A percentile compares a stretch with the other conserved stretches of the same genome.
These are phyloP conservation scores for Syrmaticus mikado DNA, from an alignment of 2,113 vertebrate species.

Conservation along the genomic window DNA sequence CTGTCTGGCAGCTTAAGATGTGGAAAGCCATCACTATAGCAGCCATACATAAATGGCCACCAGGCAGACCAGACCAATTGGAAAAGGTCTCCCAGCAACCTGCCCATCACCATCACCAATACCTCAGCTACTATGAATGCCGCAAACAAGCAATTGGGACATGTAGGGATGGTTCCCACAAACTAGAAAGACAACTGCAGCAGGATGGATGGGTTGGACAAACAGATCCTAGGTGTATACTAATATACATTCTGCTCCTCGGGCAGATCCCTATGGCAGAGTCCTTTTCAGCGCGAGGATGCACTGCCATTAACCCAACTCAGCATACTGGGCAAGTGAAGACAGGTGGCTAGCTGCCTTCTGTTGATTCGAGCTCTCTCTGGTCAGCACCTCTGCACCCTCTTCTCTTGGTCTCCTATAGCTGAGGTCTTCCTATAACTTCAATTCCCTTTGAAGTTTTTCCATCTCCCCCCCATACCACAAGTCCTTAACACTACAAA, in stretches of 20 bases:
- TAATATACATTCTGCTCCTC: not conserved
- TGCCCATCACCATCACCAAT: not conserved
- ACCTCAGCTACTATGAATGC: not conserved
- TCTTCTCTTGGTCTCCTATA: not conserved
- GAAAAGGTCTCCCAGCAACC: not conserved
- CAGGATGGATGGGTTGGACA: not conserved
- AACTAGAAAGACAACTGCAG: not conserved
- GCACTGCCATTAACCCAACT: not conserved
- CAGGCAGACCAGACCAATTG: not conserved
- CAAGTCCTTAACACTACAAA: not conserved
- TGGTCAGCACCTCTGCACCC: not conserved
- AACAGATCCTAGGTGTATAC: not conserved
- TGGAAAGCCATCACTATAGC: not conserved
- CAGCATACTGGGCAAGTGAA: not conserved
- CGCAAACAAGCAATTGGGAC: constrained; percentile 19
- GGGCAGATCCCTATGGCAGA: not conserved
- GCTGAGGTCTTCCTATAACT: not conserved
- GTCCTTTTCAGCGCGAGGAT: not conserved
- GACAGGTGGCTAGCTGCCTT: not conserved
- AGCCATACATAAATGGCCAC: not conserved
- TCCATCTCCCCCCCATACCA: not conserved
- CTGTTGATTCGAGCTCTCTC: not conserved
- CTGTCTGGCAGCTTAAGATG: not conserved
- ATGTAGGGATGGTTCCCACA: not conserved
- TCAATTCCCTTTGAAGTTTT: not conserved